Percentiles rank a stretch among this genome's conserved stretches.
Evolutionary conservation across 2,113 vertebrate species (phyloP).

Genomic region (Cavia porcellus): DNA sequence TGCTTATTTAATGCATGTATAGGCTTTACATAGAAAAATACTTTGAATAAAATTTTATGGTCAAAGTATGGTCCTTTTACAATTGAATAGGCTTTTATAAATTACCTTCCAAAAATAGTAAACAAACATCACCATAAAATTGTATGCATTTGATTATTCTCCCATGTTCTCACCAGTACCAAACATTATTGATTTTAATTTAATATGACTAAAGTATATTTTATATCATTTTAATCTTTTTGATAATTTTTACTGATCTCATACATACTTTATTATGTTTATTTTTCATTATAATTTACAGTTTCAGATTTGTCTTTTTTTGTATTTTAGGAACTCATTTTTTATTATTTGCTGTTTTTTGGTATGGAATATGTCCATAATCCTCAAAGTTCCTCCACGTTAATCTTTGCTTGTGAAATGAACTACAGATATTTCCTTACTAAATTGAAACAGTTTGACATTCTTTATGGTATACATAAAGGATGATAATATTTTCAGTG

Average conservation of each 20-base stretch:
- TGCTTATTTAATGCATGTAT: background rate
- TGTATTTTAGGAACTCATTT: background rate
- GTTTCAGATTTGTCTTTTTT: background rate
- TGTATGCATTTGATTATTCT: background rate
- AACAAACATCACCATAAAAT: background rate
- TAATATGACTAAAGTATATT: background rate
- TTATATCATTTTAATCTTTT: background rate
- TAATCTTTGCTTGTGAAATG: conserved; percentile 34
- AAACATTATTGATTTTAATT: background rate
- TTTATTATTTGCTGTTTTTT: background rate
- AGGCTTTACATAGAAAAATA: background rate
- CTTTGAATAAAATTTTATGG: background rate
- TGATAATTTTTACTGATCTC: background rate
- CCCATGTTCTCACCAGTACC: background rate
- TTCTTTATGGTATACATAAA: background rate
- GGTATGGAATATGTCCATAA: background rate
- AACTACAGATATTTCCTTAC: background rate
- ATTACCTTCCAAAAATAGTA: background rate
- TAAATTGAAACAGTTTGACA: background rate
- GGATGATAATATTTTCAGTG: background rate
- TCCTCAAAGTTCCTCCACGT: background rate
- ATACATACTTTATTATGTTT: background rate
- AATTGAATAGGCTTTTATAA: background rate
- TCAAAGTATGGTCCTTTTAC: background rate
- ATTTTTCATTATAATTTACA: background rate